These are phyloP conservation scores for Calephelis nemesis DNA, from an alignment of 1,140 invertebrate species.

Conservation along the genomic window DNA sequence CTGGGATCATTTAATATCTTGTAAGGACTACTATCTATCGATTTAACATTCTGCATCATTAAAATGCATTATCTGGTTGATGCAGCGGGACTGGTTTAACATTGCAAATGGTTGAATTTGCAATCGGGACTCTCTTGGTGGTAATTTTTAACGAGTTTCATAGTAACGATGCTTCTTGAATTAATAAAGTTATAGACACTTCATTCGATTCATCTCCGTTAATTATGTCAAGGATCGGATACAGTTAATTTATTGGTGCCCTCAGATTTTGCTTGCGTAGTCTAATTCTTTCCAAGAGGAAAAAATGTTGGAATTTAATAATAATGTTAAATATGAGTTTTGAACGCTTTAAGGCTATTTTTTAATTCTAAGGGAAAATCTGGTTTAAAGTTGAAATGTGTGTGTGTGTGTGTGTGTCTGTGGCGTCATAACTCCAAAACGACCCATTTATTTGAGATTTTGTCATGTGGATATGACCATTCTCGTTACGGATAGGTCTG, in stretches of 20 bases:
- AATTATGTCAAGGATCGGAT: slow-evolving; percentile 28
- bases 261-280: slow-evolving; percentile 11
- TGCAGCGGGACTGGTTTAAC: slow-evolving; percentile 67
- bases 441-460: too few relatives aligned
- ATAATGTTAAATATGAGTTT: too few relatives aligned
- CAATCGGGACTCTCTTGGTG: slow-evolving; percentile 62
- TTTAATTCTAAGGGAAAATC: too few relatives aligned
- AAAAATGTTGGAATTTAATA: too few relatives aligned
- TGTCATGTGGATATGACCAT: too few relatives aligned
- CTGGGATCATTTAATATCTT: slow-evolving; percentile 49
- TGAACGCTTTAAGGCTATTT: too few relatives aligned
- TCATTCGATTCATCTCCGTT: slow-evolving; percentile 40
- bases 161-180: slow-evolving; percentile 62
- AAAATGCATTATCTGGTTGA: slow-evolving; percentile 73
- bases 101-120: slow-evolving; percentile 75
- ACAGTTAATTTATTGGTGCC: slow-evolving; percentile 24
- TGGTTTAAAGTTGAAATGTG: too few relatives aligned
- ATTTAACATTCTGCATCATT: slow-evolving; percentile 69
- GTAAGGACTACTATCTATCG: slow-evolving; percentile 52
- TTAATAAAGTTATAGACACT: slow-evolving; percentile 53
- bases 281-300: neutral
- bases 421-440: too few relatives aligned
- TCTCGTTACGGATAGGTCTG: too few relatives aligned
- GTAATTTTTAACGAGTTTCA: slow-evolving; percentile 74
- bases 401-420: too few relatives aligned